These are phyloP conservation scores for Petroica traversi DNA, from an alignment of 2,113 vertebrate genomes.

Conservation along the genomic window DNA sequence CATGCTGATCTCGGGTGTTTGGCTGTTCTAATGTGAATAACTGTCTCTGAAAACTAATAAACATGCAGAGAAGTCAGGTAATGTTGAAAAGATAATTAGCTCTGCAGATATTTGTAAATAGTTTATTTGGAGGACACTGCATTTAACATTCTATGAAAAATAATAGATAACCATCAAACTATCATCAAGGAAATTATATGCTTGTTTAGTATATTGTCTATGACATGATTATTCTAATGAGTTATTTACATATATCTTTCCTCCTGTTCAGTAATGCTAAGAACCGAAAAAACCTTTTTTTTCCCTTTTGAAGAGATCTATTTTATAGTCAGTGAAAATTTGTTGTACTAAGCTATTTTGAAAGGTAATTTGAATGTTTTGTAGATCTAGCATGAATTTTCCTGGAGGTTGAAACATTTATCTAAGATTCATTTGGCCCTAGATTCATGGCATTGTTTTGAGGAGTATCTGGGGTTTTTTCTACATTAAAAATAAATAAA, in stretches of 20 bases:
- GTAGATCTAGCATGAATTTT: neutral
- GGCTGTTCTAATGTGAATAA: neutral
- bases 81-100: neutral
- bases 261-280: neutral
- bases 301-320: neutral
- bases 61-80: neutral
- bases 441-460: neutral
- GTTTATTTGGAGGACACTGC: neutral
- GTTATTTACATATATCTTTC: neutral
- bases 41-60: neutral
- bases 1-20: neutral
- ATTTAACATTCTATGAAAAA: neutral
- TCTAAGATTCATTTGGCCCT: neutral
- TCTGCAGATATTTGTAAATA: neutral
- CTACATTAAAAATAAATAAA: rapidly evolving
- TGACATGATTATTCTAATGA: neutral
- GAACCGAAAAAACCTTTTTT: neutral
- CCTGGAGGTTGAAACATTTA: neutral
- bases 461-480: neutral
- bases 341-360: neutral
- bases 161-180: neutral
- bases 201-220: neutral
- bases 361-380: neutral
- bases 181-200: neutral
- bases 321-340: neutral